phyloP scores from a whole-genome alignment of 2,797 vertebrate genomes.

The Crenuchus spilurus region DNA sequence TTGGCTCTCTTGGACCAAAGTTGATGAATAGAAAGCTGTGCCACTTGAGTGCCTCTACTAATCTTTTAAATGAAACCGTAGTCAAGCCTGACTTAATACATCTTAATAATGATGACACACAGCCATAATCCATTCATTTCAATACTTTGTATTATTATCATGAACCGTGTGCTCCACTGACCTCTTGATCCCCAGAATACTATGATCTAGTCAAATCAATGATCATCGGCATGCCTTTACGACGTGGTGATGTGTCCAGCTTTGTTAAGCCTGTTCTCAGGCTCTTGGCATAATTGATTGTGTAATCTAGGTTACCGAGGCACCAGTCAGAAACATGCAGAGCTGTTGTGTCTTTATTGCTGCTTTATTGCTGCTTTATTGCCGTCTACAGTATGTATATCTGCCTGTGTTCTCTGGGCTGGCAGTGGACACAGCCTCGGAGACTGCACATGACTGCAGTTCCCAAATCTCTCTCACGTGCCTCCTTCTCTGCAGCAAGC shows the following conservation, averaged over 20 bases:
- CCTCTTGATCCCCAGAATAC: slow-evolving; percentile 9
- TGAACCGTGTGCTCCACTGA: slow-evolving; percentile 8
- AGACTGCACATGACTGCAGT: slow-evolving; percentile 30
- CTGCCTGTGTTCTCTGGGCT: slow-evolving; percentile 19
- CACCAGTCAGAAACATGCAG: slow-evolving; percentile 31
- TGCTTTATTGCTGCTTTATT: slow-evolving; percentile 22
- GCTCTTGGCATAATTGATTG: slow-evolving; percentile 35
- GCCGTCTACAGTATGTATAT: slow-evolving; percentile 10
- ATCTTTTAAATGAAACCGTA: no score
- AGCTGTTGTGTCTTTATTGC: slow-evolving; percentile 26
- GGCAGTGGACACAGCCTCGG: background rate
- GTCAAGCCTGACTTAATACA: no score
- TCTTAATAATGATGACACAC: no score
- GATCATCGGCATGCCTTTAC: slow-evolving; percentile 14
- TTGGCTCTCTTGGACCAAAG: no score
- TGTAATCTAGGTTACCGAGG: slow-evolving; percentile 40
- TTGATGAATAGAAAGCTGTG: no score
- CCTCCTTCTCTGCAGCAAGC: background rate
- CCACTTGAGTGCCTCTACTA: no score
- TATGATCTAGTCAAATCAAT: slow-evolving; percentile 28
- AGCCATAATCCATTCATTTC: background rate
- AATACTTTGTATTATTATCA: background rate
- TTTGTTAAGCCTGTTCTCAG: slow-evolving; percentile 17
- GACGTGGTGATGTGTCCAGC: slow-evolving; percentile 9
- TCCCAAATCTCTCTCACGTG: slow-evolving; percentile 31